phyloP scores from a whole-genome alignment of 2,113 vertebrate species.

The Salminus brasiliensis region DNA sequence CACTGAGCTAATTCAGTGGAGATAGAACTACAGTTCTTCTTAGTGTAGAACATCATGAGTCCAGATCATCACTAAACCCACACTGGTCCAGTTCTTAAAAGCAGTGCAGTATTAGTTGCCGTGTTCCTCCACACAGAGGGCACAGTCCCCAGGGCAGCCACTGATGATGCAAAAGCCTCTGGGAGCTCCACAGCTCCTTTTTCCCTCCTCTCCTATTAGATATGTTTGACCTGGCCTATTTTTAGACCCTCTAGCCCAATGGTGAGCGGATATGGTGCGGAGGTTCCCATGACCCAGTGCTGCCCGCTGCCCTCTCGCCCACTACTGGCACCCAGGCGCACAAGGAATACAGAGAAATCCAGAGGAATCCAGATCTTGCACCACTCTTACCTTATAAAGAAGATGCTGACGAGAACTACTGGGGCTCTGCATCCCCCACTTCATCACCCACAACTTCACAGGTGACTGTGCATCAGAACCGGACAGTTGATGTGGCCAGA shows the following conservation, averaged over 20 bases:
- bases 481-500: constrained; percentile 32
- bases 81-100: not conserved
- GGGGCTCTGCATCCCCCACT: constrained; percentile 49
- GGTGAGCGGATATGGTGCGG: constrained; percentile 78
- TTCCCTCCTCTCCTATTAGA: constrained; percentile 67
- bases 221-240: constrained; percentile 75
- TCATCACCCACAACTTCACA: constrained; percentile 40
- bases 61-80: not conserved
- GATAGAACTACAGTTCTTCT: too few relatives aligned
- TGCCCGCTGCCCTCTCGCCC: constrained; percentile 64
- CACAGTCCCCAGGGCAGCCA: not conserved
- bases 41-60: not conserved
- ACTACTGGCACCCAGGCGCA: constrained; percentile 69
- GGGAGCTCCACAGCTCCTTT: constrained; percentile 55
- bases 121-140: not conserved
- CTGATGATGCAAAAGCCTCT: constrained; percentile 59
- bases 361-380: constrained; percentile 65
- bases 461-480: constrained; percentile 30
- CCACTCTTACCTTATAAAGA: constrained; percentile 78
- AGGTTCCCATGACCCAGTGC: constrained; percentile 84
- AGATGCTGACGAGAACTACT: constrained; percentile 33
- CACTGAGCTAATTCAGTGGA: too few relatives aligned
- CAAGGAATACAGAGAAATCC: constrained; percentile 69
- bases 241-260: constrained; percentile 80
- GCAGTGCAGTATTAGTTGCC: not conserved